Evolutionary conservation across 2,888 invertebrate species (phyloP), one percentile per base, ranked within the genome.

Genomic region (Diplazon laetatorius): DNA sequence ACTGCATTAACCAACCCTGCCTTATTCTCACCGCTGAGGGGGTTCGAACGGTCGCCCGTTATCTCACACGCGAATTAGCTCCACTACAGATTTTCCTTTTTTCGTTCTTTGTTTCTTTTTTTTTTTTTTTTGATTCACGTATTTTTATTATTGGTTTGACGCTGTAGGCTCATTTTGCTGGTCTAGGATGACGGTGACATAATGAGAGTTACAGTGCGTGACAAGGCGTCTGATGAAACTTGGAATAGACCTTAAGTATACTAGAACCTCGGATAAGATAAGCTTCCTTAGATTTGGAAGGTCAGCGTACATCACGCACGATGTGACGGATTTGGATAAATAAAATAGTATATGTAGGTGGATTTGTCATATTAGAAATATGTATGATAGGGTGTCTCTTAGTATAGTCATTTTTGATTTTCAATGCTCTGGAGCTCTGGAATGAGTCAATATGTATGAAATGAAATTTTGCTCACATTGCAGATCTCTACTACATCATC

Each of bases 31-130:
- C n/a, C 35, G 42, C 42, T 18, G 18, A 39, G 18, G 60, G 65
- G 82, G 71, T 65, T 76, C 30, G 20, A 37, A 14, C 37, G 76
- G 44, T 62, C 63, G 50, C 65, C 84, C 86, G 87, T 88, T 89
- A 90, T 89, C 89, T 89, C 83, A 85, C 90, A 90, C 90, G 90
- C 90, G 89, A 91, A 91, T 91, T 90, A 90, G 90, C 88, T 84
- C 87, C n/a, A n/a, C n/a, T 83, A 88, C 87, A 86, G 88, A 88
- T 89, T 88, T 90, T 85, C 82, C 84, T 83, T 85, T 73, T 70
- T 62, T 72, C 37, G 57, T 71, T 59, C 16, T 55, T 25, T 60
- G 39, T 66, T 52, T 78, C 35, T 14, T 52, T 42, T 77, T 84
- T 84, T 70, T 73, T 63, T 10, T 48, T 65, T 60, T 20, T 46